Conservation (phyloP, 2,113 vertebrate genomes). For the Epinephelus lanceolatus region DNA sequence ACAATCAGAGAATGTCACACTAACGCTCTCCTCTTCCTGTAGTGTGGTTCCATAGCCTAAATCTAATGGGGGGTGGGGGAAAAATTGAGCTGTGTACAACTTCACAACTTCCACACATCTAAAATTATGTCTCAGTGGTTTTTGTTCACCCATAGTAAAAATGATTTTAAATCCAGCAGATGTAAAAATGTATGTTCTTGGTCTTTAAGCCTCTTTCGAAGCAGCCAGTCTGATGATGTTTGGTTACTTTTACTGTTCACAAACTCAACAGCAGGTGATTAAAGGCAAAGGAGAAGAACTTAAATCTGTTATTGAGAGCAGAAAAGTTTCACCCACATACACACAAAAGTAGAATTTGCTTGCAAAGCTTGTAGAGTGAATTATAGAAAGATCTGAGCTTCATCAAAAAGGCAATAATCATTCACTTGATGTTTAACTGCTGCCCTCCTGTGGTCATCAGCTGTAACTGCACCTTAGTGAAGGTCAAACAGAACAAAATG, state of each 20-base stretch:
- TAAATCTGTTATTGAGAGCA: not conserved
- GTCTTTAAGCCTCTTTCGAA: not conserved
- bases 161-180: slow-evolving; percentile 8
- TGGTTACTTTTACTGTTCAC: not conserved
- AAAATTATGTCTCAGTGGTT: too few relatives aligned
- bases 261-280: not conserved
- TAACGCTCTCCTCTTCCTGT: not conserved
- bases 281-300: not conserved
- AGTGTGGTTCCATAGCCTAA: not conserved
- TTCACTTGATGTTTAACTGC: not conserved
- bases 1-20: not conserved
- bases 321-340: not conserved
- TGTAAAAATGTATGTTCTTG: not conserved
- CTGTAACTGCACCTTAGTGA: slow-evolving; percentile 21
- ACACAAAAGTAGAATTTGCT: not conserved
- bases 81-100: not conserved
- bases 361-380: not conserved
- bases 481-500: slow-evolving; percentile 17
- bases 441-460: slow-evolving; percentile 53
- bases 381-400: not conserved
- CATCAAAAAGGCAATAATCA: not conserved
- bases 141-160: not conserved
- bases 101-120: not conserved
- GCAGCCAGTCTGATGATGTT: not conserved
- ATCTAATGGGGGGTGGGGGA: too few relatives aligned